Conservation (phyloP, 1,140 invertebrate species). For the Amphibalanus amphitrite region DNA sequence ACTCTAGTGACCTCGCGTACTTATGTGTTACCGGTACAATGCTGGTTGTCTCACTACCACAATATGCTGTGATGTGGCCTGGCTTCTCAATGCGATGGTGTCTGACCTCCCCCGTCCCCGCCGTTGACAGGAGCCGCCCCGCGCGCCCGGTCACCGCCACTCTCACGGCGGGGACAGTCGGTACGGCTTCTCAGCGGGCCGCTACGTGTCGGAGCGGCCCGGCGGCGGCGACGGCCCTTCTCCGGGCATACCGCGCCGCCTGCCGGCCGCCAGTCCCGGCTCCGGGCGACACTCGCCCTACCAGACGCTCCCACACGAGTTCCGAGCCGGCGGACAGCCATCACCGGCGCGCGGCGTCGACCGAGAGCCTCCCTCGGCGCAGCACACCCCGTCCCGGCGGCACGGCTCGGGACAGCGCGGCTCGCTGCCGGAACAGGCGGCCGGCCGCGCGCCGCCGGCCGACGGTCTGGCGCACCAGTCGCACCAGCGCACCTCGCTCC, state of each 20-base stretch:
- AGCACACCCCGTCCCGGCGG: neutral
- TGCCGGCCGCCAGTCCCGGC: neutral
- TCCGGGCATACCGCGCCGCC: no score
- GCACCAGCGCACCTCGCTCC: neutral
- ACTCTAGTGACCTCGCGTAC: no score
- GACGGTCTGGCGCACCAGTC: neutral
- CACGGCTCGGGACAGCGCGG: neutral
- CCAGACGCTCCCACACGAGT: neutral
- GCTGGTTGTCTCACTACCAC: no score
- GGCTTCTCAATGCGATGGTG: no score
- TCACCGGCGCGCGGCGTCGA: no score
- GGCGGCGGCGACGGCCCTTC: neutral
- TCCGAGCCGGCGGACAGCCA: neutral
- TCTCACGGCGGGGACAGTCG: conserved; percentile 37
- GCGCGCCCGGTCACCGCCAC: conserved; percentile 20
- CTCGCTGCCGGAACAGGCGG: neutral
- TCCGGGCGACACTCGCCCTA: neutral
- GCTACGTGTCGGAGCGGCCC: conserved; percentile 7
- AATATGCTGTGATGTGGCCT: no score
- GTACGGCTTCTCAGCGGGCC: conserved; percentile 38
- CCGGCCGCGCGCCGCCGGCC: no score
- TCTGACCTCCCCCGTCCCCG: no score
- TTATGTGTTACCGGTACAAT: no score
- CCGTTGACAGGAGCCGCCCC: neutral
- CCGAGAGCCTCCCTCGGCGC: no score